Conservation (phyloP, 2,888 invertebrate genomes). For the Balanococcus diminutus region DNA sequence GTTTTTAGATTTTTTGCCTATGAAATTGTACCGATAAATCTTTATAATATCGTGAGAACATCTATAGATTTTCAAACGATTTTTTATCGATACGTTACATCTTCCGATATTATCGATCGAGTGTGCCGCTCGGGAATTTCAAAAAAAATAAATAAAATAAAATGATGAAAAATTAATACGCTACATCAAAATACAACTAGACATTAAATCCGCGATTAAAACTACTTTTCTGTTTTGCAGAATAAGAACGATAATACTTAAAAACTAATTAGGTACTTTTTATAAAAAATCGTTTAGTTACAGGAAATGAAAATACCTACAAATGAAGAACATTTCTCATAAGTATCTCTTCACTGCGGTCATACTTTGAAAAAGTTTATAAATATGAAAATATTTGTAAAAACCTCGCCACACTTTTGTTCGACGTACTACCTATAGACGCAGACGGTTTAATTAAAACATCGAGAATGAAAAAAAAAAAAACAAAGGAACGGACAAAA, state of each 20-base stretch:
- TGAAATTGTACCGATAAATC: too few species aligned
- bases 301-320: neutral
- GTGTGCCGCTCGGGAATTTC: too few species aligned
- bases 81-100: too few species aligned
- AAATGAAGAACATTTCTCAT: neutral
- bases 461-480: neutral
- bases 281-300: neutral
- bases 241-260: neutral
- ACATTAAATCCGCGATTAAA: neutral
- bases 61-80: too few species aligned
- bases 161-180: neutral
- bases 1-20: too few species aligned
- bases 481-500: neutral
- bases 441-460: slow-evolving; percentile 9
- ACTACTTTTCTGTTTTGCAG: neutral
- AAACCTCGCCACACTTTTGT: slow-evolving; percentile 11
- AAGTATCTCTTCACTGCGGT: neutral
- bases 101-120: too few species aligned
- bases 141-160: too few species aligned
- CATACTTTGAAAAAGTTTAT: neutral
- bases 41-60: too few species aligned
- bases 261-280: neutral
- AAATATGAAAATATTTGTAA: neutral
- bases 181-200: neutral
- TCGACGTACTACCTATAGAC: neutral